phyloP scores from a whole-genome alignment of 1,140 invertebrate species.

The Tetragonula clypearis region DNA sequence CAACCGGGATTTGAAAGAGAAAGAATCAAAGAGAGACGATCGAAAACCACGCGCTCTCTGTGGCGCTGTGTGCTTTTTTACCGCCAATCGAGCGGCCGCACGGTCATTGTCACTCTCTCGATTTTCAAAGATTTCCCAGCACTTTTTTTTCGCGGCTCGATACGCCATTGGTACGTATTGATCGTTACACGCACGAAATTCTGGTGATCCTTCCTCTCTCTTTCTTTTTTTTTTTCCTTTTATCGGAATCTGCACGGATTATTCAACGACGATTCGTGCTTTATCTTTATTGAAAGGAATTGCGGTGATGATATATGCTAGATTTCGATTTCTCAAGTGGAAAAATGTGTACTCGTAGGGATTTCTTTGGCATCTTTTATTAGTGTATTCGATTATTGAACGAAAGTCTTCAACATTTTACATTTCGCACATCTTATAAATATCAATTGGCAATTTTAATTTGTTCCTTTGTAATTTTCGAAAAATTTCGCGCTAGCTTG shows the following conservation, averaged over 20 bases:
- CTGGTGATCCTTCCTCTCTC: too few species aligned
- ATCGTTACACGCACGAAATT: background rate
- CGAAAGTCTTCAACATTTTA: too few species aligned
- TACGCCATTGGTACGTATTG: background rate
- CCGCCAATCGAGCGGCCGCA: constrained; percentile 47
- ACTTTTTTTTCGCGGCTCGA: constrained; percentile 18
- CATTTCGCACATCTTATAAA: too few species aligned
- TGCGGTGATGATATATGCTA: too few species aligned
- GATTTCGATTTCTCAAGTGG: background rate
- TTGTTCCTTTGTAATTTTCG: too few species aligned
- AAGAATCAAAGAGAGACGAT: constrained; percentile 38
- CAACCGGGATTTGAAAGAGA: background rate
- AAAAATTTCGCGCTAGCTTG: too few species aligned
- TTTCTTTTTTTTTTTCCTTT: background rate
- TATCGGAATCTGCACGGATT: background rate
- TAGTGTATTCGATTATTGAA: too few species aligned
- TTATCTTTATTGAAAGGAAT: background rate
- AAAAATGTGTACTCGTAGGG: background rate
- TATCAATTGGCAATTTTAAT: too few species aligned
- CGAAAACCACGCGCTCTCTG: constrained; percentile 45
- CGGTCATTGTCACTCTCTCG: constrained; percentile 48
- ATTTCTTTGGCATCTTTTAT: too few species aligned
- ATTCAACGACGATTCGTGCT: background rate
- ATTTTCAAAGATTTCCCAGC: constrained; percentile 53
- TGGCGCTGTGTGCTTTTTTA: constrained; percentile 49